phyloP scores from a whole-genome alignment of 2,797 vertebrate genomes.

The Oophaga sylvatica region DNA sequence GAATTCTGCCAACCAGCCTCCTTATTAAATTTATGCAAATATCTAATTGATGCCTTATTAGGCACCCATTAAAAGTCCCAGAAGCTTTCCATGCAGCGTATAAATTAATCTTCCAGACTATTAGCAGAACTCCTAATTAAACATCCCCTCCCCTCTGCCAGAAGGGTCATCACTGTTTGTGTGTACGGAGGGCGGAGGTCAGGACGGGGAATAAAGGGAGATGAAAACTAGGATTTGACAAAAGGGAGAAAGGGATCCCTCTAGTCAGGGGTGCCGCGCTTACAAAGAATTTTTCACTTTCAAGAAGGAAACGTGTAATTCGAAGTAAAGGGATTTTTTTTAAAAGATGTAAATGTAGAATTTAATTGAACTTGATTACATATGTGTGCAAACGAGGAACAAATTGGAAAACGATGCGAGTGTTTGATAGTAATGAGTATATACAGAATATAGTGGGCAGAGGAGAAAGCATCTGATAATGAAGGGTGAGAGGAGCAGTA shows the following conservation, averaged over 20 bases:
- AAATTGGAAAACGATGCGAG: background rate
- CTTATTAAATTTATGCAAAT: constrained; percentile 57
- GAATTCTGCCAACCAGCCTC: constrained; percentile 32
- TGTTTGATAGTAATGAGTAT: background rate
- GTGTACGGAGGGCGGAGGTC: constrained; percentile 8
- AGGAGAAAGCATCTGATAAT: background rate
- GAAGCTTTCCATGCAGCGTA: constrained; percentile 45
- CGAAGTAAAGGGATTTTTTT: background rate
- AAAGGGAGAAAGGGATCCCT: background rate
- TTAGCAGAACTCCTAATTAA: constrained; percentile 59
- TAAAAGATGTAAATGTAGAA: background rate
- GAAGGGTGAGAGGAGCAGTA: background rate
- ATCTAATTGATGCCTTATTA: constrained; percentile 59
- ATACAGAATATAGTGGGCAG: background rate
- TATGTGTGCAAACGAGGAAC: constrained; percentile 5
- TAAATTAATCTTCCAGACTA: constrained; percentile 57
- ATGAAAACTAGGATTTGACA: constrained; percentile 7
- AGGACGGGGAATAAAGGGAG: background rate
- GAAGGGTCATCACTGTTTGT: constrained; percentile 31
- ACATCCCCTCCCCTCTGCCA: constrained; percentile 52
- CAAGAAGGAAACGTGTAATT: background rate
- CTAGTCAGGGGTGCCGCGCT: background rate
- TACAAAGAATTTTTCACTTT: background rate
- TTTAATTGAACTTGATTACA: constrained; percentile 12
- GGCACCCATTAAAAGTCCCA: constrained; percentile 56